Conservation (phyloP, 2,113 vertebrate species). For the Triplophysa tibetana region DNA sequence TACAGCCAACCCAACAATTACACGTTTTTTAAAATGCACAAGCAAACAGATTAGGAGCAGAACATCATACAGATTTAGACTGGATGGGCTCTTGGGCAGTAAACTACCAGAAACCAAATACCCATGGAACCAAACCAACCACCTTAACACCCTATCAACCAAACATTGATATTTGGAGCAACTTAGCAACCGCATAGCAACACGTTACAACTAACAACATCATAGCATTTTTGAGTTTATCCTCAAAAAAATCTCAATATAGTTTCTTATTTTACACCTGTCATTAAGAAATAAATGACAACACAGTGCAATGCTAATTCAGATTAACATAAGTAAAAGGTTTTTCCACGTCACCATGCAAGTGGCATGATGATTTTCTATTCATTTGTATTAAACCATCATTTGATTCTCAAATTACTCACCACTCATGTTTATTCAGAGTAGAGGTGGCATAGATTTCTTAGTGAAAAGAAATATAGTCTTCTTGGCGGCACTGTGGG, state of each 20-base stretch:
- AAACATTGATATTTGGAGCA: background rate
- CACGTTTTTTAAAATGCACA: too few relatives aligned
- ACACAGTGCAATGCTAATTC: background rate
- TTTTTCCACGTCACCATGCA: background rate
- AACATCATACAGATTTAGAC: too few relatives aligned
- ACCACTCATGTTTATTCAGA: slow-evolving; percentile 70
- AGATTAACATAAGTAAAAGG: background rate
- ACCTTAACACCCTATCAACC: background rate
- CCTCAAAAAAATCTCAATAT: too few relatives aligned
- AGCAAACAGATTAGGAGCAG: too few relatives aligned
- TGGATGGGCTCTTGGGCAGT: too few relatives aligned
- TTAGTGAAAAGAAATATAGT: background rate
- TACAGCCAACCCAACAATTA: too few relatives aligned
- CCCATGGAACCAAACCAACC: too few relatives aligned
- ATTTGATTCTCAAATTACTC: slow-evolving; percentile 57
- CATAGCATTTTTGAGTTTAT: too few relatives aligned
- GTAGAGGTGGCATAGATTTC: background rate
- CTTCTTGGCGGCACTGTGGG: slow-evolving; percentile 15
- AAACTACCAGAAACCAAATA: too few relatives aligned
- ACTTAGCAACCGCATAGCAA: slow-evolving; percentile 37
- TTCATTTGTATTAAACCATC: slow-evolving; percentile 2
- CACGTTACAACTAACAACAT: background rate
- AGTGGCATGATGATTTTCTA: background rate
- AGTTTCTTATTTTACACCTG: too few relatives aligned
- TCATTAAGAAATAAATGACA: too few relatives aligned